phyloP scores from a whole-genome alignment of 2,113 vertebrate genomes.

The Budorcas taxicolor region DNA sequence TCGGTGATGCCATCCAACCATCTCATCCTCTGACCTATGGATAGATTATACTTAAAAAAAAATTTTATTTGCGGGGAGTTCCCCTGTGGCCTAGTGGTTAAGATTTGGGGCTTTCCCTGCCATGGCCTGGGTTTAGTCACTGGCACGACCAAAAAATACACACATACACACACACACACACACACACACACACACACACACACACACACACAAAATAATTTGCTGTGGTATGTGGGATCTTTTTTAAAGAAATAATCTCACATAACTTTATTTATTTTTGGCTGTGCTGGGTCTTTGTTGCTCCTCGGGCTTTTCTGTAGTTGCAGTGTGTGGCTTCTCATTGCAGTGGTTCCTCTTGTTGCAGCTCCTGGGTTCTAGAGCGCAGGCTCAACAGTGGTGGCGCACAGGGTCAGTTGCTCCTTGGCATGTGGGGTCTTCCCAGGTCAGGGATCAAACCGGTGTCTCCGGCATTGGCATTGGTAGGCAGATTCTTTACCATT shows the following conservation, averaged over 20 bases:
- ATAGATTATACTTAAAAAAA: not conserved
- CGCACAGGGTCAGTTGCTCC: not conserved
- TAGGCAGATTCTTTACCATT: not conserved
- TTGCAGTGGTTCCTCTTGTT: not conserved
- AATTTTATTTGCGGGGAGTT: not conserved
- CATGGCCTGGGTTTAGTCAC: not conserved
- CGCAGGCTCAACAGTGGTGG: not conserved
- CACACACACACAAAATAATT: not conserved
- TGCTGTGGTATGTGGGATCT: not conserved
- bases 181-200: not conserved
- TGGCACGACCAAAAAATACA: no score
- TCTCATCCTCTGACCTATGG: not conserved
- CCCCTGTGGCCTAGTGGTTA: not conserved
- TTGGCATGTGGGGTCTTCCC: not conserved
- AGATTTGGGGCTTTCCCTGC: not conserved
- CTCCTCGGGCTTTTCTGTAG: not conserved
- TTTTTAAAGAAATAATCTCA: not conserved
- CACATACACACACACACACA: not conserved
- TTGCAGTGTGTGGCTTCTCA: not conserved
- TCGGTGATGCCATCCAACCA: not conserved
- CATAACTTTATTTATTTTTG: not conserved
- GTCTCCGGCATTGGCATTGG: not conserved
- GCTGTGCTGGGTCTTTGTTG: not conserved
- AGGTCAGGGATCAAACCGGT: not conserved
- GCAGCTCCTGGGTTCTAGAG: not conserved